Base-by-base conservation (phyloP, 2,797 vertebrate species). In the Neosilurus mollespiculum region DNA sequence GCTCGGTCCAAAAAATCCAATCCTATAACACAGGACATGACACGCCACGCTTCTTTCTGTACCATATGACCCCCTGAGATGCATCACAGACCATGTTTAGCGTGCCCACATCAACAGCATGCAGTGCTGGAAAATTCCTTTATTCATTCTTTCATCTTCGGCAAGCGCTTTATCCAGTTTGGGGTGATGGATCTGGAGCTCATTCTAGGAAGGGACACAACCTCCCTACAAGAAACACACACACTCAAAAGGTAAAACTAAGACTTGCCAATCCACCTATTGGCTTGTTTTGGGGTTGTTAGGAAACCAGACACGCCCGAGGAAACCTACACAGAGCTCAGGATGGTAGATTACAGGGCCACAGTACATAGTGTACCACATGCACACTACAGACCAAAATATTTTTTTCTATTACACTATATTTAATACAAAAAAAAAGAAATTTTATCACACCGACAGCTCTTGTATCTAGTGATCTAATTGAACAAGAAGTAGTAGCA, bases 391-490 rank as follows among this genome's bases (percentile, higher is more conserved):
- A 37, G 0, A 76, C 72, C 30, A 20, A 15, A 43, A 43, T 43
- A 43, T 43, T 43, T 43, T 5, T 5, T 43, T 43, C 43, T 43
- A 43, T 43, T 43, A 43, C 43, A 8, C 43, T 43, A 43, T 43
- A 43, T 43, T 30, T 73, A 56, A 16, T 49, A 12, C 4, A 22
- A 22, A 49, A 30, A 49, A 30, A 22, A n/a, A 9, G 14, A 7
- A n/a, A 34, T n/a, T 37, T 26, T 1, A 77, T n/a, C 12, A 26
- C 6, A 12, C 59, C 59, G 76, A 62, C 59, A 18, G 76, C 22
- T 1, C 76, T 49, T 43, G 64, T 65, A 78, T 78, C 76, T 51
- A 56, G 15, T 22, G 65, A 78, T 78, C 73, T 58, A 64, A 78
- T 71, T 59, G 22, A 85, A 78, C 72, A 72, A 12, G 56, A 70